These are phyloP conservation scores for Panzeria rudis DNA, from an alignment of 2,888 invertebrate species.

Conservation along the genomic window DNA sequence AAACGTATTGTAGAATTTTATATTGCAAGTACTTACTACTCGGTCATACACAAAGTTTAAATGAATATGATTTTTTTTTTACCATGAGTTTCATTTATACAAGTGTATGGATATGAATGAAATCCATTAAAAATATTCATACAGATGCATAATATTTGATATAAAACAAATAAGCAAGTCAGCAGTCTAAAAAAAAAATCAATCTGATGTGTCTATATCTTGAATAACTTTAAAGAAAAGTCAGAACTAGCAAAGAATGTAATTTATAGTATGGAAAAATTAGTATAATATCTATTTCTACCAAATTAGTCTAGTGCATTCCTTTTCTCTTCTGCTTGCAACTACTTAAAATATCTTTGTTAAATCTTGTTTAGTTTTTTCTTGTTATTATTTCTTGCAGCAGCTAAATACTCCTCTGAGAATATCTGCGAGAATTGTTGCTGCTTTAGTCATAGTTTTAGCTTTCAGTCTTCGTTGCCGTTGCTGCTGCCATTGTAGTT, in stretches of 20 bases:
- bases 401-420: background rate
- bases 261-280: too few relatives aligned
- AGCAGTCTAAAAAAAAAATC: slow-evolving; percentile 34
- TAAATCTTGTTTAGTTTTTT: slow-evolving; percentile 29
- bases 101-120: slow-evolving; percentile 25
- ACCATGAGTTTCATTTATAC: background rate
- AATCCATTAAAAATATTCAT: slow-evolving; percentile 19
- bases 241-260: slow-evolving; percentile 27
- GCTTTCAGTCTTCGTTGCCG: background rate
- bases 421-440: slow-evolving; percentile 14
- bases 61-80: slow-evolving; percentile 5
- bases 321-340: background rate
- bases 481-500: slow-evolving; percentile 23
- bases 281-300: too few relatives aligned
- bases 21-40: slow-evolving; percentile 6
- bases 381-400: background rate
- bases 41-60: background rate
- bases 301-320: background rate
- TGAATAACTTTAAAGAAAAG: background rate
- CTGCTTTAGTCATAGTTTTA: slow-evolving; percentile 27
- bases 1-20: slow-evolving; percentile 27
- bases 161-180: slow-evolving; percentile 61
- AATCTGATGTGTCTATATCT: slow-evolving; percentile 42
- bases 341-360: slow-evolving; percentile 23
- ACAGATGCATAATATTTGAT: background rate